Evolutionary conservation across 2,888 invertebrate genomes (phyloP).

Genomic region (Cynaeus angustus): DNA sequence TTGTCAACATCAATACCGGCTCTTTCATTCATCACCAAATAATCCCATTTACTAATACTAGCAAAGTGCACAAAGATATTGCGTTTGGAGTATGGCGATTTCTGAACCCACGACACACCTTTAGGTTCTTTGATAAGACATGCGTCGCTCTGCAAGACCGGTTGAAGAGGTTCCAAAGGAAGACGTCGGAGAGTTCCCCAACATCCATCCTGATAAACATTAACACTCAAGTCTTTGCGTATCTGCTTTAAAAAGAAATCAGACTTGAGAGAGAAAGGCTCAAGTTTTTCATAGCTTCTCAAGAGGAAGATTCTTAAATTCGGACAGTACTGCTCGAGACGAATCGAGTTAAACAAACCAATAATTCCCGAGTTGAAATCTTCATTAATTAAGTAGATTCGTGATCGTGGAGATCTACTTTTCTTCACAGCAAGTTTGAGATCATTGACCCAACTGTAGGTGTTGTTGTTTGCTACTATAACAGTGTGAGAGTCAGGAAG

Average conservation of each 20-base stretch:
- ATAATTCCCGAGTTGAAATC: slow-evolving; percentile 55
- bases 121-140: slow-evolving; percentile 25
- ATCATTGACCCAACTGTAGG: slow-evolving; percentile 49
- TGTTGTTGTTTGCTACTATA: slow-evolving; percentile 41
- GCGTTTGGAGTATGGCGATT: slow-evolving; percentile 65
- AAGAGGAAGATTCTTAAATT: slow-evolving; percentile 54
- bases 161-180: slow-evolving; percentile 45
- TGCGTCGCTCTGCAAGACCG: slow-evolving; percentile 72
- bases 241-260: slow-evolving; percentile 56
- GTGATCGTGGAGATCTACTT: not conserved
- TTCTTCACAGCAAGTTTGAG: slow-evolving; percentile 45
- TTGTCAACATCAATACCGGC: slow-evolving; percentile 93
- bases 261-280: slow-evolving; percentile 53
- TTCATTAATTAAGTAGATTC: slow-evolving; percentile 50
- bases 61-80: slow-evolving; percentile 32
- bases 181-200: slow-evolving; percentile 61
- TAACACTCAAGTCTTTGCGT: slow-evolving; percentile 57
- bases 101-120: slow-evolving; percentile 80
- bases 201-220: slow-evolving; percentile 54
- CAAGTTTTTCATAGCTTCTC: slow-evolving; percentile 48
- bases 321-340: slow-evolving; percentile 40
- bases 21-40: slow-evolving; percentile 74
- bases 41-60: slow-evolving; percentile 28
- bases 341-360: slow-evolving; percentile 56
- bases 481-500: slow-evolving; percentile 41